Evolutionary conservation across 2,797 vertebrate genomes (phyloP), one percentile per base, ranked within the genome.

Genomic region (Melanotaenia nigrans): DNA sequence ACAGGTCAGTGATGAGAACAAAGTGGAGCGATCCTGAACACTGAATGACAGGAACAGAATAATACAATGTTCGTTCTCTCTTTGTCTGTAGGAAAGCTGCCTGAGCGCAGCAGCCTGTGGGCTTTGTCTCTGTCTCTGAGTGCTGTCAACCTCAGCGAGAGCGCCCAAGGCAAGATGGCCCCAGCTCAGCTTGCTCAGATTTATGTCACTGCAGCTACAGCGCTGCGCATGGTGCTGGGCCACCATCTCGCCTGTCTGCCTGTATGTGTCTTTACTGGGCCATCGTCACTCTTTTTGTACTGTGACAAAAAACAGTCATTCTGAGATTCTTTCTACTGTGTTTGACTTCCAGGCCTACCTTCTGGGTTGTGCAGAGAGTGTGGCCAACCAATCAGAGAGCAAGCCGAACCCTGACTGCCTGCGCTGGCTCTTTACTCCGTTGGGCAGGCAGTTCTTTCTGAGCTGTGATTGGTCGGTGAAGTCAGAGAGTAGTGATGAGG

Each of bases 361-460:
- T 70, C 82, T 99, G 79, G 96, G 95, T 54, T 95, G 96, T 73
- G 96, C 97, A 68, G 93, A 97, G 91, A 86, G 89, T 87, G 87
- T 96, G 88, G 85, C 89, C 74, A 90, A 84, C 82, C 91, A 96
- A 71, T 94, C 96, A 0, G 96, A 97, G 73, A 89, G 86, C 32
- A 97, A 92, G 14, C 87, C 94, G 0, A 90, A 97, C 78, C 97
- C 96, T 0, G 97, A 99, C 79, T 95, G 94, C 0, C 83, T 97
- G 73, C 95, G 95, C 73, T 99, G 98, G 97, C 95, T 99, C 68
- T 98, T 97, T 91, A 97, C 97, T 5, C 98, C 98, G 0, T 60
- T 98, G 87, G 97, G 97, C 61, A 93, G 95, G 81, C 96, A 96
- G 91, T 99, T 99, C 82, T 99, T 99, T 91, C 93, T 99, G 87